Percentiles rank a stretch among this genome's conserved stretches.
Evolutionary conservation across 2,888 invertebrate species (phyloP).

Genomic region (Blera fallax): DNA sequence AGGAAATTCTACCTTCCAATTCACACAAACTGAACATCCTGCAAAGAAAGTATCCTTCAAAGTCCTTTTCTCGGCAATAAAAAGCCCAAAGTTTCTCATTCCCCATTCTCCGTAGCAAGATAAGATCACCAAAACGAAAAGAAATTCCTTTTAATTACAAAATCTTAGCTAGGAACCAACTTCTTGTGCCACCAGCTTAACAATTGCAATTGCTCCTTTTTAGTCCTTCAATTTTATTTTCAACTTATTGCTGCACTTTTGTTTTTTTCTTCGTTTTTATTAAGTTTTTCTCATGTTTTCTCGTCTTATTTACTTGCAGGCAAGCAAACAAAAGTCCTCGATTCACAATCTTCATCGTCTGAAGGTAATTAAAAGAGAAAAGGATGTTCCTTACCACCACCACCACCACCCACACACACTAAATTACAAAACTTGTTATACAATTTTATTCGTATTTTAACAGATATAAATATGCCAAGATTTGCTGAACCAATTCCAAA

Average conservation of each 20-base stretch:
- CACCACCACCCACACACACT: background rate
- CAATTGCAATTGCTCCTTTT: slow-evolving; percentile 47
- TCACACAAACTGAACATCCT: slow-evolving; percentile 18
- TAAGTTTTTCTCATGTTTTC: slow-evolving; percentile 26
- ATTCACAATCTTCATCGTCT: slow-evolving; percentile 78
- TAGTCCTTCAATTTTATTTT: slow-evolving; percentile 33
- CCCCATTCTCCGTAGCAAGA: background rate
- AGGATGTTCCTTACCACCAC: slow-evolving; percentile 27
- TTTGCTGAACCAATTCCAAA: slow-evolving; percentile 95
- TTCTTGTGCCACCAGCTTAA: background rate
- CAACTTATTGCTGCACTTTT: slow-evolving; percentile 9
- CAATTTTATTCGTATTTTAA: background rate
- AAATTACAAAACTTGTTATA: slow-evolving; percentile 33
- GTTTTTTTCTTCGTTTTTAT: background rate
- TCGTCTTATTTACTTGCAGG: slow-evolving; percentile 76
- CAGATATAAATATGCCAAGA: slow-evolving; percentile 85
- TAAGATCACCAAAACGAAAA: slow-evolving; percentile 47
- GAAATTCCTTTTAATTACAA: slow-evolving; percentile 52
- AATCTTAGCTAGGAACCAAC: slow-evolving; percentile 1
- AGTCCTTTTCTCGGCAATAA: slow-evolving; percentile 8
- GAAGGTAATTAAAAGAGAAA: slow-evolving; percentile 79
- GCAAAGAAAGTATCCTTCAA: background rate
- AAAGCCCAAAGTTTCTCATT: background rate
- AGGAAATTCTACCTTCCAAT: background rate
- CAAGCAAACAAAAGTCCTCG: slow-evolving; percentile 79